Percentiles rank a stretch among this genome's conserved stretches.
phyloP scores from a whole-genome alignment of 1,140 invertebrate genomes.

The Drosophila bifasciata region DNA sequence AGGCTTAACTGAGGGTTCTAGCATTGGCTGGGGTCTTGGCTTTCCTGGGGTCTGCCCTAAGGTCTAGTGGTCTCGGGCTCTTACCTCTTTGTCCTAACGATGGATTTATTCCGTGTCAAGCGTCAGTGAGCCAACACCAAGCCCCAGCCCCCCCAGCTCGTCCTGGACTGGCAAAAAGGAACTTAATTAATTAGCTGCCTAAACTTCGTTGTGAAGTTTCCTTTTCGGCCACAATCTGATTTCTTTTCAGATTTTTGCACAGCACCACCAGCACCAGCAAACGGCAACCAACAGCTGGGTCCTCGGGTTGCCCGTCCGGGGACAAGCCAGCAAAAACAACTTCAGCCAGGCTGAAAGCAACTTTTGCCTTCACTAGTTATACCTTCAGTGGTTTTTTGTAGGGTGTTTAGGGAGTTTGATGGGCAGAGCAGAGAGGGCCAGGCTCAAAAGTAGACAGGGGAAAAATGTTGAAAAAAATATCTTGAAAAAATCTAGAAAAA shows the following conservation, averaged over 20 bases:
- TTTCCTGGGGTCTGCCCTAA: no score
- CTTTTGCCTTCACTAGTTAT: slow-evolving; percentile 46
- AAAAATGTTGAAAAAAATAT: no score
- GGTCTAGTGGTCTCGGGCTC: no score
- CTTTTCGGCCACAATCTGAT: slow-evolving; percentile 72
- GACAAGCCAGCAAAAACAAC: slow-evolving; percentile 28
- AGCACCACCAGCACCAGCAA: slow-evolving; percentile 18
- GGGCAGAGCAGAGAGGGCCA: not conserved
- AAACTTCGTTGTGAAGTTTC: slow-evolving; percentile 62
- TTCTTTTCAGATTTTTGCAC: slow-evolving; percentile 60
- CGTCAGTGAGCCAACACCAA: slow-evolving; percentile 16
- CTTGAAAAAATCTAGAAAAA: no score
- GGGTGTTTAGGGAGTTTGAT: not conserved
- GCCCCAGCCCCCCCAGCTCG: no score
- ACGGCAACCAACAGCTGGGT: slow-evolving; percentile 25
- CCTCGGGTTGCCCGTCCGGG: not conserved
- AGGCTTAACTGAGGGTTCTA: no score
- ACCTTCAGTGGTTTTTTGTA: slow-evolving; percentile 9
- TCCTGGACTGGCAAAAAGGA: slow-evolving; percentile 15
- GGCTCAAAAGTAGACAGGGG: no score
- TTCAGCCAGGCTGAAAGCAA: slow-evolving; percentile 38
- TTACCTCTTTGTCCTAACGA: no score
- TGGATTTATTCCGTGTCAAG: slow-evolving; percentile 19
- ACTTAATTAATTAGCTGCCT: slow-evolving; percentile 83
- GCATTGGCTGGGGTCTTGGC: no score